These are phyloP conservation scores for Melanotaenia boesemani DNA, from an alignment of 2,797 vertebrate species.

Conservation along the genomic window DNA sequence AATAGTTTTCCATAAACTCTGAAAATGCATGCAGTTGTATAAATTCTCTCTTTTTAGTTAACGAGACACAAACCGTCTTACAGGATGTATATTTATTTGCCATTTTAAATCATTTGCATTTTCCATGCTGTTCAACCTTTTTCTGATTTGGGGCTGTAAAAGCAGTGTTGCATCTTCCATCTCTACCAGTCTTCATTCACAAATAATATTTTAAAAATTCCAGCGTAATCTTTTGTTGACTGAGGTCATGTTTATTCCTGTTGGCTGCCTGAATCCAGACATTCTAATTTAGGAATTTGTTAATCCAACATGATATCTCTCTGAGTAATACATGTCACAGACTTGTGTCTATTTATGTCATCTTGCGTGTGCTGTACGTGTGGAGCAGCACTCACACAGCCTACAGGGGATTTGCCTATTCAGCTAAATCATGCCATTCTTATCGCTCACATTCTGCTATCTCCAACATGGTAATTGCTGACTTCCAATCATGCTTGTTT, in stretches of 20 bases:
- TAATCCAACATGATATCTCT: conserved; percentile 18
- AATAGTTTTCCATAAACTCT: no score
- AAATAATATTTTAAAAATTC: neutral
- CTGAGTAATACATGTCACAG: conserved; percentile 10
- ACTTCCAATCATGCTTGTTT: conserved; percentile 83
- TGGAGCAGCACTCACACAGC: conserved; percentile 77
- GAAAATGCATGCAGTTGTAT: no score
- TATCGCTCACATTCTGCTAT: conserved; percentile 75
- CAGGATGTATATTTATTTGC: no score
- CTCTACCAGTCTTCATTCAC: neutral
- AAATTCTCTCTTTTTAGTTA: no score
- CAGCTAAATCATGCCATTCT: conserved; percentile 74
- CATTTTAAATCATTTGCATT: neutral
- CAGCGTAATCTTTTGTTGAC: neutral
- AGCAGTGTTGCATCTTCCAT: neutral
- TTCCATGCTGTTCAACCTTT: neutral
- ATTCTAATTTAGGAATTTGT: conserved; percentile 3
- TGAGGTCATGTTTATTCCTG: conserved; percentile 8
- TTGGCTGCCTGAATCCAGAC: conserved; percentile 4
- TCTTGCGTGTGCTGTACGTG: conserved; percentile 82
- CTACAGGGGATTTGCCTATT: conserved; percentile 74
- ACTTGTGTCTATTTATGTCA: conserved; percentile 42
- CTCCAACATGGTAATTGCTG: conserved; percentile 79
- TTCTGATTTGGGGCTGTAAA: neutral
- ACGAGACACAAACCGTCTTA: no score